Conservation (phyloP, 2,113 vertebrate genomes). For the Myrmecobius fasciatus region DNA sequence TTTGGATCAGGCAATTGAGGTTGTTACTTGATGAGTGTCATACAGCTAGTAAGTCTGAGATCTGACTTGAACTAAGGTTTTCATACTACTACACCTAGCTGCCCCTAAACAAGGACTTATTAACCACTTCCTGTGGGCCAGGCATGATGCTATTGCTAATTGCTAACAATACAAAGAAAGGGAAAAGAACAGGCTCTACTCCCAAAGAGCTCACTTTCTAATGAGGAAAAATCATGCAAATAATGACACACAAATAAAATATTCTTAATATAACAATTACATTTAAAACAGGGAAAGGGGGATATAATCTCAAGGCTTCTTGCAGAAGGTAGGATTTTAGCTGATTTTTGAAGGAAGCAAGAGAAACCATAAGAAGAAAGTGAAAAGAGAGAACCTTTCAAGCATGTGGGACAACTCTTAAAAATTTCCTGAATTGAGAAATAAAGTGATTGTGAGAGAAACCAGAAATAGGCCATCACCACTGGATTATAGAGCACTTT, state of each 20-base stretch:
- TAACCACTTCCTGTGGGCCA: background rate
- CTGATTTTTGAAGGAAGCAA: background rate
- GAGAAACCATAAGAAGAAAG: background rate
- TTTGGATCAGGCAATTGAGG: too few relatives aligned
- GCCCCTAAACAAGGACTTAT: background rate
- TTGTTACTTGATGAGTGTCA: too few relatives aligned
- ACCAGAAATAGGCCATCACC: background rate
- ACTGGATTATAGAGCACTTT: background rate
- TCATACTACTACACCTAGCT: too few relatives aligned
- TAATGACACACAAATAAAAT: background rate
- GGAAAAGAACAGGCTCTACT: background rate
- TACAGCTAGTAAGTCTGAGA: too few relatives aligned
- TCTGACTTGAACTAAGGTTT: too few relatives aligned
- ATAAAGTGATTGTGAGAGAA: background rate
- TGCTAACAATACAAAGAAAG: background rate
- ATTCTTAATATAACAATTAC: background rate
- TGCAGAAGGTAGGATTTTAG: background rate
- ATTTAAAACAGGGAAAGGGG: background rate
- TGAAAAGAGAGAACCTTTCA: background rate
- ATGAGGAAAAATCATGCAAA: background rate
- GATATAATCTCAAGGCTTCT: background rate
- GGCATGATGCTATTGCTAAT: too few relatives aligned
- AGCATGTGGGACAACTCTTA: background rate
- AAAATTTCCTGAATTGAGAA: background rate
- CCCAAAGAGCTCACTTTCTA: background rate